Evolutionary conservation across 2,113 vertebrate species (phyloP), one percentile per base, ranked within the genome.

Genomic region (Chitala chitala): DNA sequence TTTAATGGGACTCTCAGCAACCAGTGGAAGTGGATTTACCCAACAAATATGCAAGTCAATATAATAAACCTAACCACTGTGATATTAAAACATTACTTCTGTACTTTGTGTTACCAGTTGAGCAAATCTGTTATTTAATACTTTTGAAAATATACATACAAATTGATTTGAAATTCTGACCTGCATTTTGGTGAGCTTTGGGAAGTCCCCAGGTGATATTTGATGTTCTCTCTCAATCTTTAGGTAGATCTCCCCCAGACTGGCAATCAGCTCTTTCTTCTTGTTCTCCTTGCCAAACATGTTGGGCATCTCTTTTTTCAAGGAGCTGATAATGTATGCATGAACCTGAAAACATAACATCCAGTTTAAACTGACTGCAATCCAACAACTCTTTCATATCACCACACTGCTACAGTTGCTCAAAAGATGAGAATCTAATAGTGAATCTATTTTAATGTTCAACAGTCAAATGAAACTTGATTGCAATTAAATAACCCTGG

Each of bases 271-370:
- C 64, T 93, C 92, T 58, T 90, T 93, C 84, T 93, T 93, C 54
- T 92, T 93, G 77, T 89, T 92, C 13, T 93, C 92, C 40, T 92
- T 93, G 1, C 92, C 91, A 3, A 93, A 93, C 64, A 93, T 82
- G 5, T 90, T 90, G 66, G 92, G 92, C 92, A 93, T 93, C 78
- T 93, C 92, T 74, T 91, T 93, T 83, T 92, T 92, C 73, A 93
- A 81, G 8, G 90, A 79, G 48, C 90, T 89, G 79, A 93, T 93
- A 75, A 93, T 91, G 71, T 93, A 92, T 48, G 92, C 92, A 0
- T 93, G 92, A 66, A 93, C 92, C 92, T 93, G 77, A 8, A 79
- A 46, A 70, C 48, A 48, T 20, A 36, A 24, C 2, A 5, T 33
- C 53, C 38, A 13, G 31, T 24, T 68, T 20, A 31, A 68, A 68